phyloP scores from a whole-genome alignment of 2,113 vertebrate genomes.

The Canis aureus region DNA sequence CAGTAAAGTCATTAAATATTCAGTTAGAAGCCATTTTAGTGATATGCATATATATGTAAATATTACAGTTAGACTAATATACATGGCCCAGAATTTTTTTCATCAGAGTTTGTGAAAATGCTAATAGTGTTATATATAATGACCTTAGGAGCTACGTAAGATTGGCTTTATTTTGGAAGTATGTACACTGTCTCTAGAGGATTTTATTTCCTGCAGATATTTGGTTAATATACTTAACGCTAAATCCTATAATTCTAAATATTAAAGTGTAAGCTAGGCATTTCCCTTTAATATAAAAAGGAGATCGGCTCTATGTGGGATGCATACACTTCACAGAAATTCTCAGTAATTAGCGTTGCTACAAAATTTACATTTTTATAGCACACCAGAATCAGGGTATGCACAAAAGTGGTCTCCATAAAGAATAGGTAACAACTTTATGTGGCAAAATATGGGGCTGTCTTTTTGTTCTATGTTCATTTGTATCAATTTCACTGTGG shows the following conservation, averaged over 20 bases:
- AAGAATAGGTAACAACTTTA: background rate
- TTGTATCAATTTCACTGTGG: background rate
- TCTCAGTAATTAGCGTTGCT: slow-evolving; percentile 36
- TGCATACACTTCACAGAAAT: background rate
- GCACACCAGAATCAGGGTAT: background rate
- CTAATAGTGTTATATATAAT: background rate
- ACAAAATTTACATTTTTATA: slow-evolving; percentile 65
- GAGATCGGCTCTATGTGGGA: background rate
- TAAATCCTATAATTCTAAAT: slow-evolving; percentile 1
- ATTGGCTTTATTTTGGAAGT: background rate
- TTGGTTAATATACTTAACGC: background rate
- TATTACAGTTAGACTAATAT: background rate
- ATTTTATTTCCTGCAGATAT: background rate
- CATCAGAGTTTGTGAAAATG: slow-evolving; percentile 24
- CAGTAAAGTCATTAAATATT: background rate
- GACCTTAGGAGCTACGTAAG: background rate
- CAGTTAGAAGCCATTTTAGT: background rate
- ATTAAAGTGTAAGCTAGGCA: slow-evolving; percentile 1
- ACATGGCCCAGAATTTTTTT: background rate
- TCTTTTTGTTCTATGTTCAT: background rate
- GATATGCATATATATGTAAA: background rate
- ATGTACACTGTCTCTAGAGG: background rate
- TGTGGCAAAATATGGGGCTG: background rate
- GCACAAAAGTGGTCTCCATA: background rate
- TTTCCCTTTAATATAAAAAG: slow-evolving; percentile 16